Conservation (phyloP, 2,888 invertebrate species). For the Erebia ligea region DNA sequence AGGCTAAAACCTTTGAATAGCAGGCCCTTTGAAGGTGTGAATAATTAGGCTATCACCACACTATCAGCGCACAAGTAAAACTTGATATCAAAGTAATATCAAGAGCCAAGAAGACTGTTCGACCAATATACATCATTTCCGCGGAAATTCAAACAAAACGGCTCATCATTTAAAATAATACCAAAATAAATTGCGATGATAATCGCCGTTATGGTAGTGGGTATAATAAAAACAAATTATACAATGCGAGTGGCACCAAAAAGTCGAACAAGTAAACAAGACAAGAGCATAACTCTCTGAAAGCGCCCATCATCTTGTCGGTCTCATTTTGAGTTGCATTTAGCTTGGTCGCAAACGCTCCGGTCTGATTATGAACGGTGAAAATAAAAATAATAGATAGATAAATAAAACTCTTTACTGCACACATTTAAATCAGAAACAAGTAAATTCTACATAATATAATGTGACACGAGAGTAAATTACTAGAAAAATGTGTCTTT, state of each 20-base stretch:
- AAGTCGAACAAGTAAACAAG: constrained; percentile 27
- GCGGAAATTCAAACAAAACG: constrained; percentile 6
- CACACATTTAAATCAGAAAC: too few species aligned
- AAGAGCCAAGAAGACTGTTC: not conserved
- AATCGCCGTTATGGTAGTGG: constrained; percentile 23
- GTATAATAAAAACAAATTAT: constrained; percentile 30
- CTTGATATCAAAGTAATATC: not conserved
- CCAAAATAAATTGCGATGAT: constrained; percentile 20
- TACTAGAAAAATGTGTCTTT: too few species aligned
- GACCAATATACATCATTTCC: not conserved
- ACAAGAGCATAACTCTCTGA: constrained; percentile 27
- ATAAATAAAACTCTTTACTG: too few species aligned
- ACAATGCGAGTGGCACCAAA: constrained; percentile 23
- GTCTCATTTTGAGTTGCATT: constrained; percentile 18
- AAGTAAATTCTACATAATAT: too few species aligned
- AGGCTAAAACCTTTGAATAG: too few species aligned
- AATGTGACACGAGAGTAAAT: too few species aligned
- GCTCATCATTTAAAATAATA: constrained; percentile 25
- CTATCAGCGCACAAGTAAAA: too few species aligned
- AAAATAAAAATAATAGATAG: too few species aligned
- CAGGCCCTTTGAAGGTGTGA: too few species aligned
- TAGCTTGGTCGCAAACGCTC: constrained; percentile 7
- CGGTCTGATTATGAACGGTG: not conserved
- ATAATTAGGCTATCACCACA: too few species aligned
- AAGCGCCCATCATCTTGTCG: constrained; percentile 27